These are phyloP conservation scores for Psephotus haematonotus DNA, from an alignment of 2,113 vertebrate genomes.

Conservation along the genomic window DNA sequence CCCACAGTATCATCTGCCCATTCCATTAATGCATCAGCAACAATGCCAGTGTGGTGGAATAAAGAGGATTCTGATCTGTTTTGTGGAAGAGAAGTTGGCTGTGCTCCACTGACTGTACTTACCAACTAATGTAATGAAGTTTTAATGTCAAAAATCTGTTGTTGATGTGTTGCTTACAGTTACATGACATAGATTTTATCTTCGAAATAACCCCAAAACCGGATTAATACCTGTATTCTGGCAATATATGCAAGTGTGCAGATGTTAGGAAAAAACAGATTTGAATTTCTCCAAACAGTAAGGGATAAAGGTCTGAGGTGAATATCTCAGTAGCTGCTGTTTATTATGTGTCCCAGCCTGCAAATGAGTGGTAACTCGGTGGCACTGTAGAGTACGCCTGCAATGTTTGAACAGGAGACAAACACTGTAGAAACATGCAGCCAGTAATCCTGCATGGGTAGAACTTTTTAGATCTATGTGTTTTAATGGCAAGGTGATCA, in stretches of 20 bases:
- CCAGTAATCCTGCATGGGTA: not conserved
- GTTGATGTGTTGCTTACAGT: not conserved
- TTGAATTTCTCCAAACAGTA: not conserved
- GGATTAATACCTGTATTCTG: not conserved
- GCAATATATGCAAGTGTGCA: not conserved
- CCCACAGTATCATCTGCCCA: not conserved
- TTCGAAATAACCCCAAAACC: not conserved
- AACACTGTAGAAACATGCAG: not conserved
- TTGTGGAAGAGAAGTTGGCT: not conserved
- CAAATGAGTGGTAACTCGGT: not conserved
- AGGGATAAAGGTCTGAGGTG: not conserved
- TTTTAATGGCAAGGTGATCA: conserved; percentile 34
- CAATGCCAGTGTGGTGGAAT: not conserved
- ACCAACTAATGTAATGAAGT: not conserved
- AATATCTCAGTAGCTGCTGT: not conserved
- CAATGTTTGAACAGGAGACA: not conserved
- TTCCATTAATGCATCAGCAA: not conserved
- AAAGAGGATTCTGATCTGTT: conserved; percentile 24
- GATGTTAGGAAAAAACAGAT: not conserved
- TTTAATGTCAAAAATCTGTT: not conserved
- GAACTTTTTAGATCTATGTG: not conserved
- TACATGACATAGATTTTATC: not conserved
- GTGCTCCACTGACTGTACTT: not conserved
- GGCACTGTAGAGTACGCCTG: not conserved
- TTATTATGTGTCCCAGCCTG: not conserved